phyloP scores from a whole-genome alignment of 2,797 vertebrate species.

The Sebastes umbrosus region DNA sequence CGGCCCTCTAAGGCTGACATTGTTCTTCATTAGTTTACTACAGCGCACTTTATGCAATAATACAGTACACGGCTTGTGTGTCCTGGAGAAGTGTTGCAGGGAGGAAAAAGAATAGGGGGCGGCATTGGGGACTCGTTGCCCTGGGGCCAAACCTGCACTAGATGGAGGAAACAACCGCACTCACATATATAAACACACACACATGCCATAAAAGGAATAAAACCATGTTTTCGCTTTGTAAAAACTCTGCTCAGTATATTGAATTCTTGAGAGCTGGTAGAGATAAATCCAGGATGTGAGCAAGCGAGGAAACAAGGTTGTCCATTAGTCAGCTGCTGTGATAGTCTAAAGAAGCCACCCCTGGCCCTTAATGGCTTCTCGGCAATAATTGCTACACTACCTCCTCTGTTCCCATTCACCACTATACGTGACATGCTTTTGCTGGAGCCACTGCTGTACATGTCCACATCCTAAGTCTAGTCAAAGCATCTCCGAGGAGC shows the following conservation, averaged over 20 bases:
- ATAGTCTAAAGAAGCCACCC: constrained; percentile 72
- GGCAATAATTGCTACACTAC: constrained; percentile 80
- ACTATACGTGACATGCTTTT: constrained; percentile 63
- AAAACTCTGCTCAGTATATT: constrained; percentile 40
- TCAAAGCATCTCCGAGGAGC: constrained; percentile 55
- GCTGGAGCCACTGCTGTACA: constrained; percentile 56
- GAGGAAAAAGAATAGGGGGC: not conserved
- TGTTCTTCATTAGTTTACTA: not conserved
- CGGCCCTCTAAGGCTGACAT: not conserved
- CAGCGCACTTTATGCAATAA: not conserved
- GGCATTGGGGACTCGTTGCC: constrained; percentile 7
- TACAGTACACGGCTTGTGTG: constrained; percentile 2
- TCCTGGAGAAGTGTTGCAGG: constrained; percentile 1
- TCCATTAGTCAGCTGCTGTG: constrained; percentile 79
- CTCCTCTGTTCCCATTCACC: constrained; percentile 70
- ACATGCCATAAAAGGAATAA: constrained; percentile 51
- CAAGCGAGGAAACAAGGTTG: constrained; percentile 63
- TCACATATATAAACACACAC: constrained; percentile 9
- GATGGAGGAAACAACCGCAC: constrained; percentile 27
- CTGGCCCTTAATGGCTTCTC: constrained; percentile 82
- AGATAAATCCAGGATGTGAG: constrained; percentile 56
- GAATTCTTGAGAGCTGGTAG: constrained; percentile 38
- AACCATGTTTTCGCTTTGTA: constrained; percentile 48
- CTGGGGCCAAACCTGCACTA: constrained; percentile 34
- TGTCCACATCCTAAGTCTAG: constrained; percentile 53